phyloP scores from a whole-genome alignment of 2,888 invertebrate species.

The Sympetrum striolatum region DNA sequence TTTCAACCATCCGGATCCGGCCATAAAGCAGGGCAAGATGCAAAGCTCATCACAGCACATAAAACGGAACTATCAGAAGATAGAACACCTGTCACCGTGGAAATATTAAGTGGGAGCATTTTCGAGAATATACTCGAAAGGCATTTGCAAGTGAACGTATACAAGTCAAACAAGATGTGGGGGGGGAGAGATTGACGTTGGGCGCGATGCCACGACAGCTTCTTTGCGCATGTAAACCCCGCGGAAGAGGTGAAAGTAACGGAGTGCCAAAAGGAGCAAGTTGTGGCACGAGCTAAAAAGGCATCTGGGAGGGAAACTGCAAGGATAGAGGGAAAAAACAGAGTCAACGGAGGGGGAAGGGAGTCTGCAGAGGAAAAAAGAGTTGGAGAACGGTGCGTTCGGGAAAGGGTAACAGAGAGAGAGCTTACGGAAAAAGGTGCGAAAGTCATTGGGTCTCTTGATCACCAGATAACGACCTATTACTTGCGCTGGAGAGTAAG shows the following conservation, averaged over 20 bases:
- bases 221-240: not conserved
- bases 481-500: not conserved
- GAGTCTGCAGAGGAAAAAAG: not conserved
- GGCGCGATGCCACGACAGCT: not conserved
- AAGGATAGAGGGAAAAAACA: not conserved
- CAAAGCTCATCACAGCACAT: too few relatives aligned
- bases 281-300: not conserved
- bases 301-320: not conserved
- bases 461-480: not conserved
- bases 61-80: too few relatives aligned
- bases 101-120: too few relatives aligned
- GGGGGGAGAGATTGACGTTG: not conserved
- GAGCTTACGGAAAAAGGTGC: not conserved
- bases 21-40: too few relatives aligned
- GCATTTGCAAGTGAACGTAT: too few relatives aligned
- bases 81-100: too few relatives aligned
- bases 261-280: not conserved
- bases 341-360: not conserved
- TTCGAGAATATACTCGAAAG: too few relatives aligned
- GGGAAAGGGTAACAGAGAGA: not conserved
- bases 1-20: too few relatives aligned
- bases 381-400: not conserved
- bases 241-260: not conserved
- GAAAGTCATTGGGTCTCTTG: not conserved
- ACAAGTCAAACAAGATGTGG: not conserved